These are phyloP conservation scores for Karalla daura DNA, from an alignment of 2,797 vertebrate genomes.

Conservation along the genomic window DNA sequence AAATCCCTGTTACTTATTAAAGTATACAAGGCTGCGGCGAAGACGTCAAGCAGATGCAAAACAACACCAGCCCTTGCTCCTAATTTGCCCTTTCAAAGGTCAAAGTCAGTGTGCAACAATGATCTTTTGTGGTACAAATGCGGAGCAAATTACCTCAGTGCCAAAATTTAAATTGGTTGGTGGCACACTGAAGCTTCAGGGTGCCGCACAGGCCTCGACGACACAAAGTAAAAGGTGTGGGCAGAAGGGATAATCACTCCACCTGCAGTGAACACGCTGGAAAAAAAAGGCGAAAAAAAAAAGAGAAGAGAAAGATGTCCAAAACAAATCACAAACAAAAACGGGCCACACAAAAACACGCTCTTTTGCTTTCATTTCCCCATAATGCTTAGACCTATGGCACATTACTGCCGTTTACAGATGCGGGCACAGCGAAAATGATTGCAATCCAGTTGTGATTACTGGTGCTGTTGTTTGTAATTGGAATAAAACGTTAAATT, in stretches of 20 bases:
- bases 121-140: constrained; percentile 55
- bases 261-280: constrained; percentile 15
- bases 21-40: constrained; percentile 9
- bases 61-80: constrained; percentile 36
- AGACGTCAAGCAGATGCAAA: constrained; percentile 47
- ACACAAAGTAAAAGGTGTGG: constrained; percentile 40
- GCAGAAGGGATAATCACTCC: constrained; percentile 26
- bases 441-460: constrained; percentile 18
- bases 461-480: constrained; percentile 21
- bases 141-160: constrained; percentile 54
- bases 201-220: constrained; percentile 29
- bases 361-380: neutral
- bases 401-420: constrained; percentile 7
- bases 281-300: too few species aligned
- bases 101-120: constrained; percentile 50
- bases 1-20: constrained; percentile 7
- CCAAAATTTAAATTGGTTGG: constrained; percentile 51
- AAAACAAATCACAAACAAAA: constrained; percentile 13
- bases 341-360: neutral
- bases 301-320: neutral
- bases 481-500: constrained; percentile 11
- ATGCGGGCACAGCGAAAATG: constrained; percentile 13
- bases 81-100: constrained; percentile 47
- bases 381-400: neutral
- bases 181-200: constrained; percentile 33